Percentiles rank a stretch among this genome's conserved stretches.
Conservation (phyloP, 2,888 invertebrate species). For the Pediacus dermestoides region DNA sequence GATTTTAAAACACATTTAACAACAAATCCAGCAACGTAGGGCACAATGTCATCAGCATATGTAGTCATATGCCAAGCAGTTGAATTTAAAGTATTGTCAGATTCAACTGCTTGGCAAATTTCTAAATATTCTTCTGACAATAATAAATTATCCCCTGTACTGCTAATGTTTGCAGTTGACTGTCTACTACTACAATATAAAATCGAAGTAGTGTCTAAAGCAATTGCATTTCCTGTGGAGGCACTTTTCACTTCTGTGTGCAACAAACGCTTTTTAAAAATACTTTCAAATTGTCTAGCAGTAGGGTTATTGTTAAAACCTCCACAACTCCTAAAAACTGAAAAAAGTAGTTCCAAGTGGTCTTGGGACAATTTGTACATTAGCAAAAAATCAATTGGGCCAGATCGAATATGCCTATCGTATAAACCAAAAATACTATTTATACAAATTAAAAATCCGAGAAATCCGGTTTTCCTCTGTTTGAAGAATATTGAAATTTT, state of each 20-base stretch:
- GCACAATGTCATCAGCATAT: not conserved
- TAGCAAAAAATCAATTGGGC: no score
- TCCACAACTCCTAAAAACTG: not conserved
- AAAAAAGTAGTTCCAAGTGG: not conserved
- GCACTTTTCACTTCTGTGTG: slow-evolving; percentile 1
- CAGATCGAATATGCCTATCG: no score
- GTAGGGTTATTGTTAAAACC: slow-evolving; percentile 7
- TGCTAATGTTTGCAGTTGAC: not conserved
- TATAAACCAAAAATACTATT: no score
- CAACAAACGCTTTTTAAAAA: slow-evolving; percentile 1
- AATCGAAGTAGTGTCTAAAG: not conserved
- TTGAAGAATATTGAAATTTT: no score
- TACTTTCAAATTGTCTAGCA: slow-evolving; percentile 4
- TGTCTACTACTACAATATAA: not conserved
- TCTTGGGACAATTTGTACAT: slow-evolving; percentile 1
- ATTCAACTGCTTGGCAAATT: not conserved
- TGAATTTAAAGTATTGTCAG: not conserved
- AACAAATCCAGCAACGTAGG: not conserved
- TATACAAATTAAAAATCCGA: no score
- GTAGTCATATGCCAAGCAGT: not conserved
- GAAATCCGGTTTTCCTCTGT: no score
- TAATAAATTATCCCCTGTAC: not conserved
- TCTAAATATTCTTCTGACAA: not conserved
- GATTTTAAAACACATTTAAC: not conserved
- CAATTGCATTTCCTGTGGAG: not conserved